Evolutionary conservation across 2,888 invertebrate species (phyloP).

Genomic region (Campopleginae sp.): DNA sequence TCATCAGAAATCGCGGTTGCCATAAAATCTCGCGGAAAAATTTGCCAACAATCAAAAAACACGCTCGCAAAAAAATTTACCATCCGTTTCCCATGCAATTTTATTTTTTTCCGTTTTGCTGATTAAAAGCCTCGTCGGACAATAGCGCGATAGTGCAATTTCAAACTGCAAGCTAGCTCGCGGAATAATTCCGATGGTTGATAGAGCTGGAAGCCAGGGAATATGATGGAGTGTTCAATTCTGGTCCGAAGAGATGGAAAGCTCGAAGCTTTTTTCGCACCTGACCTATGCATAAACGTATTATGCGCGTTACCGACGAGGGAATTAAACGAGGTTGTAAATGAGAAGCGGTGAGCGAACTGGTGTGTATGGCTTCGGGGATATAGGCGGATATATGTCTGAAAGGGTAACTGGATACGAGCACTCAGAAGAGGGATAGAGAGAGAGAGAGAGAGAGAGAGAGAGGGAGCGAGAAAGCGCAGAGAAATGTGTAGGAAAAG

Average conservation of each 20-base stretch:
- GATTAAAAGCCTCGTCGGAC: background rate
- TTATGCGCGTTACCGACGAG: constrained; percentile 61
- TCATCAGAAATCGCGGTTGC: background rate
- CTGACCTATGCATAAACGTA: constrained; percentile 69
- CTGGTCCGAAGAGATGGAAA: constrained; percentile 53
- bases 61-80: background rate
- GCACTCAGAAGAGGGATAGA: constrained; percentile 35
- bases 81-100: background rate
- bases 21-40: background rate
- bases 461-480: constrained; percentile 25
- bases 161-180: background rate
- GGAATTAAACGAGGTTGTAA: constrained; percentile 69
- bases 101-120: background rate
- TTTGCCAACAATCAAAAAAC: background rate
- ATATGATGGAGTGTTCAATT: constrained; percentile 66
- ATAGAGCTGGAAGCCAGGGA: constrained; percentile 58
- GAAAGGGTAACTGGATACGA: constrained; percentile 78
- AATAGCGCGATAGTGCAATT: background rate
- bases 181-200: constrained; percentile 46
- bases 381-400: constrained; percentile 21
- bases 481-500: constrained; percentile 67
- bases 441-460: constrained; percentile 9
- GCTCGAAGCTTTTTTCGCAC: constrained; percentile 63
- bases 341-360: constrained; percentile 62
- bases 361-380: constrained; percentile 51